A percentile compares a stretch with the other conserved stretches of the same genome.
Evolutionary conservation across 2,113 vertebrate genomes (phyloP).

Genomic region (Egretta garzetta): DNA sequence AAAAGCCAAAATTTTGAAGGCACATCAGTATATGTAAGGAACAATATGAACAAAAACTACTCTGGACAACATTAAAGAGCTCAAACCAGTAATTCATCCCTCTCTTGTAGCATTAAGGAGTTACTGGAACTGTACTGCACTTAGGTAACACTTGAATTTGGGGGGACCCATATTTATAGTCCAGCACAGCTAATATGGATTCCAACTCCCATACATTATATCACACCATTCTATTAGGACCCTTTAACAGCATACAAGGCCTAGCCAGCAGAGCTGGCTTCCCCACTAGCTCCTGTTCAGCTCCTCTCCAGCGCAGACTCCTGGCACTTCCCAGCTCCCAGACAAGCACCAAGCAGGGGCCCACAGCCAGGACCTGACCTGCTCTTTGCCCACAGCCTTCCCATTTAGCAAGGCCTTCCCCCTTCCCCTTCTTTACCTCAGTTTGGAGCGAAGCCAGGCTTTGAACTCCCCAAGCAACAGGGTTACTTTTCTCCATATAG

Average conservation of each 20-base stretch:
- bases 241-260: neutral
- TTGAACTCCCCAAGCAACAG: neutral
- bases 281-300: neutral
- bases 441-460: neutral
- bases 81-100: neutral
- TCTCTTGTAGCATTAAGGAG: neutral
- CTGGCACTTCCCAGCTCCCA: too few species aligned
- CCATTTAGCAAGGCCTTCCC: neutral
- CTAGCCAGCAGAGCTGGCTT: neutral
- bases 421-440: neutral
- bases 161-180: neutral
- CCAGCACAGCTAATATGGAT: neutral
- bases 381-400: neutral
- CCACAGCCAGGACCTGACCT: neutral
- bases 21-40: neutral
- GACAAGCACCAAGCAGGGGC: neutral
- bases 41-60: neutral
- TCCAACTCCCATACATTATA: neutral
- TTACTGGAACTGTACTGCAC: neutral
- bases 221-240: accelerated
- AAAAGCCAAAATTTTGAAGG: neutral
- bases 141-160: accelerated
- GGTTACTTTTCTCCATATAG: accelerated
- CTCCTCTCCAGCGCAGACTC: neutral
- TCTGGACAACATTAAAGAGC: neutral